Percentiles rank a stretch among this genome's conserved stretches.
Conservation (phyloP, 2,888 invertebrate species). For the Mamestra brassicae region DNA sequence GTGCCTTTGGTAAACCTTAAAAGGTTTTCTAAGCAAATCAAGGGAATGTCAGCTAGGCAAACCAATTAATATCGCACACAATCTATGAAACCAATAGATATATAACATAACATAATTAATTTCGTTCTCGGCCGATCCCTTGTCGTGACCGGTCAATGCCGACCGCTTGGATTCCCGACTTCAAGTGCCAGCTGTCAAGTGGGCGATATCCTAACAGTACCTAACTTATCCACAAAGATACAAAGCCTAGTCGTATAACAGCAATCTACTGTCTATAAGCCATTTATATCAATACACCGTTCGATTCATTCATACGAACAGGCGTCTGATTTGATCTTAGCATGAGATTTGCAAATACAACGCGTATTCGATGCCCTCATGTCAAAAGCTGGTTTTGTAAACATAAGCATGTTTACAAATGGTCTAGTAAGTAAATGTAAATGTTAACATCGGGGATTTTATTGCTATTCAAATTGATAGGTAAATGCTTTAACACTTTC, state of each 20-base stretch:
- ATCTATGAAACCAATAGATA: not conserved
- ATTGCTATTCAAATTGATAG: not conserved
- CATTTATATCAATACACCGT: constrained; percentile 26
- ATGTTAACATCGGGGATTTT: not conserved
- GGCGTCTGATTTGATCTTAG: constrained; percentile 19
- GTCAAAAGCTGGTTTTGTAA: not conserved
- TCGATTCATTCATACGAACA: constrained; percentile 17
- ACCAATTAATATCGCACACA: not conserved
- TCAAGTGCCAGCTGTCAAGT: constrained; percentile 15
- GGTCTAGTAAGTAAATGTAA: not conserved
- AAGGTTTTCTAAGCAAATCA: not conserved
- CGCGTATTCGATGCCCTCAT: not conserved
- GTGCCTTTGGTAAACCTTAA: no score
- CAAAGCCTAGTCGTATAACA: constrained; percentile 15
- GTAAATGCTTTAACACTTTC: not conserved
- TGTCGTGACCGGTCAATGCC: constrained; percentile 37
- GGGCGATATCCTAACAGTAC: constrained; percentile 27
- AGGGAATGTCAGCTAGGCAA: not conserved
- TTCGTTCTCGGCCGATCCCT: not conserved
- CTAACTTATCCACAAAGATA: constrained; percentile 25
- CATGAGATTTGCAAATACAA: constrained; percentile 33
- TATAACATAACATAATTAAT: not conserved
- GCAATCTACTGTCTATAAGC: constrained; percentile 21
- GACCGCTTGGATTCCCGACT: constrained; percentile 6
- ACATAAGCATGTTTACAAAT: not conserved